Conservation (phyloP, 2,113 vertebrate species). For the Myiopsitta monachus region DNA sequence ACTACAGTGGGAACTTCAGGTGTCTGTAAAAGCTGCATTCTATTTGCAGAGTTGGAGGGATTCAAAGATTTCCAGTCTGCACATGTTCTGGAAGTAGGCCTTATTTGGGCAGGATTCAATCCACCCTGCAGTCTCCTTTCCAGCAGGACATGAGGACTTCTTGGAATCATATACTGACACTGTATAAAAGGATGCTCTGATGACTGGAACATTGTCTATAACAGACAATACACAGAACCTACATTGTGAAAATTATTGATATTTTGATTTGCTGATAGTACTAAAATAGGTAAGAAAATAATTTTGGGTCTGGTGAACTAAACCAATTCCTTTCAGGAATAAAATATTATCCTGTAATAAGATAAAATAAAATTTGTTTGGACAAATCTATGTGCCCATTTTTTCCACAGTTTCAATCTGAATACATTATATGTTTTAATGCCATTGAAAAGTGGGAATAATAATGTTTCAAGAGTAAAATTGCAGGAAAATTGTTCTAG, state of each 20-base stretch:
- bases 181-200: neutral
- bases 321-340: neutral
- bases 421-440: neutral
- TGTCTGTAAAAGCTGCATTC: neutral
- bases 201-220: constrained; percentile 39
- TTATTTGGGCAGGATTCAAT: neutral
- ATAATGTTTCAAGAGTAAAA: neutral
- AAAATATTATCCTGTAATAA: neutral
- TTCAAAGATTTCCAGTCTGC: neutral
- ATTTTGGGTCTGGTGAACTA: neutral
- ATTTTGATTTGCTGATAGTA: neutral
- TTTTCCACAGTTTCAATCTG: neutral
- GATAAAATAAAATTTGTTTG: neutral
- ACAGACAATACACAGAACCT: neutral
- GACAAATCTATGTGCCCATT: neutral
- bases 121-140: neutral
- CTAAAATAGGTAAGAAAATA: neutral
- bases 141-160: neutral
- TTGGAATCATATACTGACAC: neutral
- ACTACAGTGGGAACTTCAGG: neutral
- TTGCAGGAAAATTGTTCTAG: neutral
- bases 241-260: neutral
- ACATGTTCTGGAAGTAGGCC: neutral
- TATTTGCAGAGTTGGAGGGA: neutral
- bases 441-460: neutral